These are phyloP conservation scores for Dynastes hyllus DNA, from an alignment of 2,888 invertebrate genomes.

Conservation along the genomic window DNA sequence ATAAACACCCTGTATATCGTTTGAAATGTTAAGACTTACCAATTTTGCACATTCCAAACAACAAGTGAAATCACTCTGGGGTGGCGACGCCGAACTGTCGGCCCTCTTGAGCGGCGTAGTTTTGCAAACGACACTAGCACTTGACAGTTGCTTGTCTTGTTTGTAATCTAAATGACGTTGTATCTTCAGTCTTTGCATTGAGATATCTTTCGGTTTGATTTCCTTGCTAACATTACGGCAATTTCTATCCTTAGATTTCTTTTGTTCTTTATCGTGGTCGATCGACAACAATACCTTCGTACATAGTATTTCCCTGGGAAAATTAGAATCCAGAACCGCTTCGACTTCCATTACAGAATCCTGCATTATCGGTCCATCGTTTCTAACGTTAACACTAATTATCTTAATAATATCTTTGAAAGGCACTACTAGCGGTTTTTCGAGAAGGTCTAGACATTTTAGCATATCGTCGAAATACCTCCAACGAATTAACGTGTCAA, in stretches of 20 bases:
- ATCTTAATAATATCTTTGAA: slow-evolving; percentile 73
- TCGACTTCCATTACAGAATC: slow-evolving; percentile 75
- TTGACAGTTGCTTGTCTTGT: slow-evolving; percentile 86
- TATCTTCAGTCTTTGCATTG: slow-evolving; percentile 77
- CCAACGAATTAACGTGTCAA: slow-evolving; percentile 78
- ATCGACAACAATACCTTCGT: slow-evolving; percentile 77
- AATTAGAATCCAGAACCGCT: slow-evolving; percentile 74
- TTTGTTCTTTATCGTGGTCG: slow-evolving; percentile 62
- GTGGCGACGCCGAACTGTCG: slow-evolving; percentile 75
- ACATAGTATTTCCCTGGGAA: slow-evolving; percentile 80
- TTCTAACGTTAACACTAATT: slow-evolving; percentile 65
- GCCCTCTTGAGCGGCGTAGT: slow-evolving; percentile 80
- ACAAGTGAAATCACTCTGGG: slow-evolving; percentile 62
- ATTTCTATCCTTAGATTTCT: slow-evolving; percentile 66
- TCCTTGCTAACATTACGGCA: slow-evolving; percentile 74
- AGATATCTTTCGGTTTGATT: slow-evolving; percentile 76
- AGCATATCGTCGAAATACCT: slow-evolving; percentile 88
- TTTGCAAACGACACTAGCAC: slow-evolving; percentile 81
- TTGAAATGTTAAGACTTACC: slow-evolving; percentile 58
- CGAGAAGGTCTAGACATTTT: slow-evolving; percentile 70
- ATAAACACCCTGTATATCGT: too few species aligned
- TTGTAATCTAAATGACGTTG: slow-evolving; percentile 84
- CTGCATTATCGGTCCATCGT: slow-evolving; percentile 72
- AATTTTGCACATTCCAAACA: slow-evolving; percentile 63
- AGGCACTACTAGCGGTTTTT: slow-evolving; percentile 67